A percentile compares a stretch with the other conserved stretches of the same genome.
phyloP scores from a whole-genome alignment of 2,888 invertebrate species.

The Antitype chi region DNA sequence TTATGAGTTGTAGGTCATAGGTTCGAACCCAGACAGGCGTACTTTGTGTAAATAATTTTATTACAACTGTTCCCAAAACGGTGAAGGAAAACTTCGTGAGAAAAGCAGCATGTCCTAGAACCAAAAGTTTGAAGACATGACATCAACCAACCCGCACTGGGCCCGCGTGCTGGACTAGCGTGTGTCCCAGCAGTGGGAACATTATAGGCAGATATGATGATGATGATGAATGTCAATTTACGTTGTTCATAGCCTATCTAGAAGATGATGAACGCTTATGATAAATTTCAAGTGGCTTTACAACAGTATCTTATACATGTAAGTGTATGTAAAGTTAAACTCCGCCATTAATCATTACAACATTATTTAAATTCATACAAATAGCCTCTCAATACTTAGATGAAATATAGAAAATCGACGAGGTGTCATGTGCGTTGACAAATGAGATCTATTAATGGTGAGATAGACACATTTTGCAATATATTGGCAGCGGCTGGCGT shows the following conservation, averaged over 20 bases:
- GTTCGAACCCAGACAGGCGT: too few relatives aligned
- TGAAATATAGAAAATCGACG: slow-evolving; percentile 45
- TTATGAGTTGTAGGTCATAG: too few relatives aligned
- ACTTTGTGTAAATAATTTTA: too few relatives aligned
- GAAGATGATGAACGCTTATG: slow-evolving; percentile 4
- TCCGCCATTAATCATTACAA: slow-evolving; percentile 43
- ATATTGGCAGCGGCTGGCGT: slow-evolving; percentile 50
- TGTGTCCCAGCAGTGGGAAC: too few relatives aligned
- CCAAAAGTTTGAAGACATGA: too few relatives aligned
- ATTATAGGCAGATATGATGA: too few relatives aligned
- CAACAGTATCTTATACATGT: slow-evolving; percentile 36
- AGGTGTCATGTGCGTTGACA: slow-evolving; percentile 60
- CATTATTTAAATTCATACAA: slow-evolving; percentile 44
- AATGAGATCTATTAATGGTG: slow-evolving; percentile 65
- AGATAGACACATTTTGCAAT: slow-evolving; percentile 64
- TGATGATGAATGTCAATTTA: not conserved
- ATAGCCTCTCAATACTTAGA: slow-evolving; percentile 36
- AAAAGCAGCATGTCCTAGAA: too few relatives aligned
- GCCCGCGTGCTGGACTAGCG: too few relatives aligned
- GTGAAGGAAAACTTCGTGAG: too few relatives aligned
- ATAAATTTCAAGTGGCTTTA: slow-evolving; percentile 30
- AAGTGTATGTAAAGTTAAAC: slow-evolving; percentile 38
- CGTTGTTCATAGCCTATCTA: not conserved
- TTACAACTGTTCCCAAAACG: too few relatives aligned
- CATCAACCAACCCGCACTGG: too few relatives aligned